Base-by-base conservation (phyloP, 2,888 invertebrate species). In the Escarpia spicata region DNA sequence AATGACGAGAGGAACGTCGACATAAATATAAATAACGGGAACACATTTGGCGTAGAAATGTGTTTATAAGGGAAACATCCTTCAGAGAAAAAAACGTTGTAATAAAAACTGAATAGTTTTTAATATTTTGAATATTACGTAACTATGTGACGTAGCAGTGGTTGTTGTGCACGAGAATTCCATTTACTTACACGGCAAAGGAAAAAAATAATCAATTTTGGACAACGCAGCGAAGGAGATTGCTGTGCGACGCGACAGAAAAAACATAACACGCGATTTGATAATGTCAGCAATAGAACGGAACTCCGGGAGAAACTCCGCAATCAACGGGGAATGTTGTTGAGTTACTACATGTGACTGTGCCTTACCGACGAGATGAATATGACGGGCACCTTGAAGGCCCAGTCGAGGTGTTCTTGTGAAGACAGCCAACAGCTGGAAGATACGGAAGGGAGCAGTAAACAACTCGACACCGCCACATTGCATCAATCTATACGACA, bases 391-490 rank as follows among this genome's bases (percentile, higher is more conserved):
- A 94, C 95, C 75, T 95, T 94, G 93, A 95, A 95, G 9, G 95
- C 95, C 94, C 94, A 95, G 0, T 95, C 91, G 9, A 95, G 92
- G 19, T 95, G 94, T 91, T 93, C 92, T 1, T 94, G 94, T n/a
- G 93, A 94, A 6, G 95, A 95, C 58, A 95, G 92, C 95, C 95
- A 95, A 91, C 95, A 95, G 92, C 95, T 95, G 94, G n/a, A 94
- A 94, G n/a, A 60, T 92, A 93, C 91, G 15, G 26, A 43, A 52
- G 43, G 10, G 60, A 89, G 91, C 31, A 43, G 8, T 15, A 94
- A 60, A 92, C 12, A 26, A 52, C 9, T 12, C 52, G 52, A 52
- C 52, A 52, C 52, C 2, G 2, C 15, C 52, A 2, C 15, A 9
- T 52, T 52, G 52, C 52, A 12, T 15, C 0, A 12, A 15, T 52